These are phyloP conservation scores for Hirtodrosophila confusa DNA, from an alignment of 2,888 invertebrate species.

Conservation along the genomic window DNA sequence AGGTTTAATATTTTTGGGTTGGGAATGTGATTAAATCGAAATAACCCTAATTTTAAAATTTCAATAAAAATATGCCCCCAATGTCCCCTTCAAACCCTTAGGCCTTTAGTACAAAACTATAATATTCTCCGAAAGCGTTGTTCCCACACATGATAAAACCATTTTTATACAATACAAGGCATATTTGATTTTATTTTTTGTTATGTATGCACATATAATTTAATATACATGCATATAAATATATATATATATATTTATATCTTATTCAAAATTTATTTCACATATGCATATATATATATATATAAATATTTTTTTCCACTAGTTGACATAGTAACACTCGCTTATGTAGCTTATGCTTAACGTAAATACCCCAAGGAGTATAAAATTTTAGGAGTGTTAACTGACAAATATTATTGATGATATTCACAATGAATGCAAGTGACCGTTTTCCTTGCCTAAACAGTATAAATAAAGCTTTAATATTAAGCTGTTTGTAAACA, in stretches of 20 bases:
- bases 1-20: too few relatives aligned
- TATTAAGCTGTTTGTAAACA: constrained; percentile 35
- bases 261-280: constrained; percentile 20
- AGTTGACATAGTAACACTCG: constrained; percentile 51
- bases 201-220: constrained; percentile 34
- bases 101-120: too few relatives aligned
- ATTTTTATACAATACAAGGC: constrained; percentile 27
- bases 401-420: constrained; percentile 41
- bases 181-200: constrained; percentile 31
- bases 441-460: constrained; percentile 13
- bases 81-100: too few relatives aligned
- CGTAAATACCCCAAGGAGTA: constrained; percentile 19
- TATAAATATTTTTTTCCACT: constrained; percentile 31
- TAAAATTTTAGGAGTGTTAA: constrained; percentile 24
- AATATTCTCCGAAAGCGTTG: too few relatives aligned
- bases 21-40: too few relatives aligned
- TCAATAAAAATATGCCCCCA: too few relatives aligned
- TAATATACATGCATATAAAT: constrained; percentile 16
- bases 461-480: constrained; percentile 45
- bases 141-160: not conserved
- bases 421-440: constrained; percentile 52
- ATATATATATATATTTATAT: constrained; percentile 31
- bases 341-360: constrained; percentile 34
- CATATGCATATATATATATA: constrained; percentile 19
- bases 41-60: too few relatives aligned